Base-by-base conservation (phyloP, 2,888 invertebrate species). In the Brachyptera risi region DNA sequence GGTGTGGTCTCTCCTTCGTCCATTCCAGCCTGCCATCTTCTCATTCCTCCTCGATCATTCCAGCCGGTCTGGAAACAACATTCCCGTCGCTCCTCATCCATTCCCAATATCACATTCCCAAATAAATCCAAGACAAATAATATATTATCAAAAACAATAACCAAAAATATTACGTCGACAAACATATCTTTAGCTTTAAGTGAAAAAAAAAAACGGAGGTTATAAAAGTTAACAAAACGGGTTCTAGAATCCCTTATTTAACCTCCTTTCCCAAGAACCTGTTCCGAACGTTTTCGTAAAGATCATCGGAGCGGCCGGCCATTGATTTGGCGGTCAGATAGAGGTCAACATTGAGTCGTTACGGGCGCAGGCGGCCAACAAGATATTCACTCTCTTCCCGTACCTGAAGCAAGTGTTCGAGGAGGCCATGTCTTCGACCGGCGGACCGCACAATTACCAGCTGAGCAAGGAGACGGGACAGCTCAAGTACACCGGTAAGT, bases 401-500 rank as follows among this genome's bases (percentile, higher is more conserved):
- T 35, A 15, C 9, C 19, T 54, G 54, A 17, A 23, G 4, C 35
- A 54, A 37, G 19, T 54, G 17, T 54, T 54, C 37, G 37, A 54
- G 17, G 54, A 54, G 21, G 54, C 54, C 50, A 61, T 54, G 35
- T 15, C 35, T 17, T 21, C 37, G 37, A 11, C 26, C 15, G 37
- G 21, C 54, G 23, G 19, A n/a, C n/a, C n/a, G 35, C 17, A 54
- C 35, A 2, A 49, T 37, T 59, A 56, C 61, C 42, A 42, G 60
- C 63, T 65, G 15, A 59, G 60, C 60, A 63, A 63, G 61, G 61
- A 63, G 35, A 37, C 54, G 15, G 65, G 56, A 9, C 35, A 27
- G 24, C 57, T 65, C 54, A 62, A 56, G 24, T 63, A 61, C 57
- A 61, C 57, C 19, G 65, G 65, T 65, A 42, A 59, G 63, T 56